These are phyloP conservation scores for Anagrus nilaparvatae DNA, from an alignment of 1,140 invertebrate species.

Conservation along the genomic window DNA sequence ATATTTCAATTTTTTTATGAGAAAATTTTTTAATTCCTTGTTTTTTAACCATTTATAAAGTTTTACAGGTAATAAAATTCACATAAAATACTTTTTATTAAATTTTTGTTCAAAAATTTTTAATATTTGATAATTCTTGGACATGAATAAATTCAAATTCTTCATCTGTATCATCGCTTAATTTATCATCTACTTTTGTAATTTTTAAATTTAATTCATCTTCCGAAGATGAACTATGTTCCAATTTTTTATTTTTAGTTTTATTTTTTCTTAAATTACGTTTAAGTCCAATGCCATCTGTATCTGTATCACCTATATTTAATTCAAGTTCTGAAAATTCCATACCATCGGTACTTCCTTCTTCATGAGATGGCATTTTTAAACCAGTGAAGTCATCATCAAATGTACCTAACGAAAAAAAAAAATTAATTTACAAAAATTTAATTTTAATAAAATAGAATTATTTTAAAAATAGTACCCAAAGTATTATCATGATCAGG, in stretches of 20 bases:
- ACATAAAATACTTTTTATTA: slow-evolving; percentile 1
- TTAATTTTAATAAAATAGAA: not conserved
- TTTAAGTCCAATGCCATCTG: slow-evolving; percentile 15
- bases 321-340: slow-evolving; percentile 35
- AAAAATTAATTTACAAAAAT: slow-evolving; percentile 1
- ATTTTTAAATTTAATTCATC: slow-evolving; percentile 27
- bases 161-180: slow-evolving; percentile 32
- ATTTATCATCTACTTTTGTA: slow-evolving; percentile 12
- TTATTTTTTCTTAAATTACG: slow-evolving; percentile 21
- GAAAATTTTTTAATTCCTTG: too few relatives aligned
- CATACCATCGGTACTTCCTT: slow-evolving; percentile 32
- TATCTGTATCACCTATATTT: slow-evolving; percentile 28
- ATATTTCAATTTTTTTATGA: too few relatives aligned
- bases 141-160: slow-evolving; percentile 41
- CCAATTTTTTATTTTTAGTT: slow-evolving; percentile 33
- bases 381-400: slow-evolving; percentile 34
- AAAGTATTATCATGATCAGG: slow-evolving; percentile 24
- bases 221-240: slow-evolving; percentile 32
- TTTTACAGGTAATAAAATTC: too few relatives aligned
- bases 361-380: slow-evolving; percentile 38
- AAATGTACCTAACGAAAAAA: slow-evolving; percentile 6
- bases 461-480: slow-evolving; percentile 21
- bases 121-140: slow-evolving; percentile 26
- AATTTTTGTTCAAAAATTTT: slow-evolving; percentile 22
- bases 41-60: too few relatives aligned